Evolutionary conservation across 2,797 vertebrate species (phyloP).

Genomic region (Streptopelia turtur): DNA sequence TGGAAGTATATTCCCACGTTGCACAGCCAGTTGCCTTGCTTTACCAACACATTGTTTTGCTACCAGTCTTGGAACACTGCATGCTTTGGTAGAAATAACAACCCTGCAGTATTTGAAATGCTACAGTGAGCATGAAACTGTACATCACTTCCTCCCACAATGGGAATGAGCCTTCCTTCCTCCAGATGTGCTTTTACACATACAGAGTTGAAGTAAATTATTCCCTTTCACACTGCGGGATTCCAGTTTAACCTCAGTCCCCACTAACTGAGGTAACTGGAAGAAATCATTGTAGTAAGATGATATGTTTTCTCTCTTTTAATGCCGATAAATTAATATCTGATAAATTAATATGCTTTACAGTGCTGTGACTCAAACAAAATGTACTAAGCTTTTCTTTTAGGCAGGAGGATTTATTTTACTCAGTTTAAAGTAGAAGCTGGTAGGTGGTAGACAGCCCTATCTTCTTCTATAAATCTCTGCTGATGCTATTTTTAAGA

Average conservation of each 20-base stretch:
- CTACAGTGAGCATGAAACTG: not conserved
- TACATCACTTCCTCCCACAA: not conserved
- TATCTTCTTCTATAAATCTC: not conserved
- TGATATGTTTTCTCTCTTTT: not conserved
- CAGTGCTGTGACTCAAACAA: not conserved
- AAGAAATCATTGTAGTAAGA: not conserved
- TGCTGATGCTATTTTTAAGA: conserved; percentile 9
- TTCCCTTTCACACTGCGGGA: not conserved
- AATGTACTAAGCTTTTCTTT: not conserved
- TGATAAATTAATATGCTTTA: not conserved
- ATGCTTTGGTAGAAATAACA: conserved; percentile 7
- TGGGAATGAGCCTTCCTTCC: conserved; percentile 6
- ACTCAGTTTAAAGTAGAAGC: not conserved
- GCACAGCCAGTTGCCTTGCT: not conserved
- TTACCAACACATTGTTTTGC: not conserved
- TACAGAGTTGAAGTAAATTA: not conserved
- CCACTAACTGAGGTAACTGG: not conserved
- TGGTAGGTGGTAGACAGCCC: not conserved
- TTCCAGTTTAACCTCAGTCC: not conserved
- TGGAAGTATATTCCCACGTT: not conserved
- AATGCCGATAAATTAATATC: not conserved
- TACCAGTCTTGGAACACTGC: not conserved
- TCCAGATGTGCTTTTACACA: not conserved
- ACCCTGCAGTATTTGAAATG: not conserved
- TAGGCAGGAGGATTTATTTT: not conserved